Base-by-base conservation (phyloP, 2,888 invertebrate genomes). In the Biston stratarius region DNA sequence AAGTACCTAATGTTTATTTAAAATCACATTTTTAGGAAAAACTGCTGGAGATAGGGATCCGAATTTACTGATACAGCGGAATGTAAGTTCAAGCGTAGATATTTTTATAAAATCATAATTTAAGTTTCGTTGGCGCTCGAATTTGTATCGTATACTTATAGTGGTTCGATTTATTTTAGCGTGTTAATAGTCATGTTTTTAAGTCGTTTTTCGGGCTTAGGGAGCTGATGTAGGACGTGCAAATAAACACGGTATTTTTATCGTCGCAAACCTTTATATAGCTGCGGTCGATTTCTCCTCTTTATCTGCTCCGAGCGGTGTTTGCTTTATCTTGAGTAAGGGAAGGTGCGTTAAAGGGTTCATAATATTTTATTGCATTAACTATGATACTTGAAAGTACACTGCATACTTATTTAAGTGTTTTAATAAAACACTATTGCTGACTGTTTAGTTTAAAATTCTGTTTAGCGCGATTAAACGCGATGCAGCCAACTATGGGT, bases 231-330 rank as follows among this genome's bases (percentile, higher is more conserved):
- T 93, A 91, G 92, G 92, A 93, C 93, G 92, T 92, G 93, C 90
- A 92, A 93, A 93, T 94, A 94, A 94, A 94, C 92, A 92, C 89
- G 85, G 90, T 92, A 94, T 94, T 93, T 94, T 94, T 94, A 94
- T 92, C 88, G 89, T 83, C 83, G 82, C 92, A 91, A 93, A 93
- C 94, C 93, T 94, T 93, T 93, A 93, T 93, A 92, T 92, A 92
- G 93, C 92, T 89, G 92, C 89, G 91, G 92, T 92, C 90, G 93
- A 92, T 94, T 92, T 93, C 90, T 89, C 86, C 91, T 91, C 88
- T 92, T 93, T 93, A 92, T 92, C 91, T 90, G 80, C 85, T 82
- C 86, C 81, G 87, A 87, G 90, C 89, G 90, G 89, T 91, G 88
- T 92, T 91, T 92, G 90, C 90, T 93, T 93, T 92, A 93, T 92